Evolutionary conservation across 1,140 invertebrate genomes (phyloP), one percentile per base, ranked within the genome.

Genomic region (Eueides isabella): DNA sequence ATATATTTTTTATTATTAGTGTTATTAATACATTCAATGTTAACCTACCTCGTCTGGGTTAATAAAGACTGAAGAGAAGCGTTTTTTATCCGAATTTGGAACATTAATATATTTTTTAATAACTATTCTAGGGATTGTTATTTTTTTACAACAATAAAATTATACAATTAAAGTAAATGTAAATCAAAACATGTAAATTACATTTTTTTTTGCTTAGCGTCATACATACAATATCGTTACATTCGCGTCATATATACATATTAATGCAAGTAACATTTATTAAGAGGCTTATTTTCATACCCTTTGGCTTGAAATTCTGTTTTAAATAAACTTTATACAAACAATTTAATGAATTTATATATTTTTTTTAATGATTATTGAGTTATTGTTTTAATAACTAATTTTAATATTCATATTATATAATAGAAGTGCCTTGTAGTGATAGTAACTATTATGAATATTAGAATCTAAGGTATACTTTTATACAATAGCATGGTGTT

Each of bases 381-480:
- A 48, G 41, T 44, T 3, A 23, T 55, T 3, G 23, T 7, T 2
- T 55, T 55, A 55, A 2, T 55, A 55, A 26, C 9, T 55, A 2
- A 38, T 38, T 2, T 11, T 12, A 38, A 38, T 38, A 7, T 38
- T 12, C 55, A n/a, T 29, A 38, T 31, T 14, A 61, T 61, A 31
- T 69, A 23, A 19, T 38, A 63, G 9, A 55, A 55, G 48, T 55
- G 48, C 48, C 48, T 55, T 55, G 23, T 12, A 55, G 23, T 55
- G 48, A 26, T 55, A 55, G 23, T 11, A 30, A 65, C 19, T 65
- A 65, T 38, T 38, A 35, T 65, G 63, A 33, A 33, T 65, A 65
- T 65, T 65, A 65, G 63, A 23, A 65, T 65, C 14, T 65, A 65
- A 65, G 63, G 35, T 26, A 55, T 26, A 11, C 7, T 55, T 55